Conservation (phyloP, 2,113 vertebrate genomes). For the Hyperopisus bebe region DNA sequence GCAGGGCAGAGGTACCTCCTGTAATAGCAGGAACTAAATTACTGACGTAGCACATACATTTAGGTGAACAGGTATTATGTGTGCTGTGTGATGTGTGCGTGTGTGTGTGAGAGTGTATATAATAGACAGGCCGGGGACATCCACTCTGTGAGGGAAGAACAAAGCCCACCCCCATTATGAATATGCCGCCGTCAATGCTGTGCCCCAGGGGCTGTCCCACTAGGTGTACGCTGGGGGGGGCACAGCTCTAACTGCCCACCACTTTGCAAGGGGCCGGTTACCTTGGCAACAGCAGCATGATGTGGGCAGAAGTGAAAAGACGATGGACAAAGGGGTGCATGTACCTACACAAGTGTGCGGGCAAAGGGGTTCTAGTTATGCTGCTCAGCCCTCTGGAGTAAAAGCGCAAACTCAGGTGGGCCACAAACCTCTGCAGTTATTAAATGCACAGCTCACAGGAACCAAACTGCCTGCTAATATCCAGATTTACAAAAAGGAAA, state of each 20-base stretch:
- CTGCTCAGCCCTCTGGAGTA: neutral
- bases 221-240: neutral
- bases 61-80: neutral
- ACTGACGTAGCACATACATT: neutral
- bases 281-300: neutral
- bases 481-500: neutral
- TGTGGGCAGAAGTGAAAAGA: neutral
- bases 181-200: neutral
- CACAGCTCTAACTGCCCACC: neutral
- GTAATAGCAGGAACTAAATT: neutral
- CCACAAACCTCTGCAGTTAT: neutral
- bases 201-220: neutral
- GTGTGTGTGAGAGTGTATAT: neutral
- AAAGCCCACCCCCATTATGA: neutral
- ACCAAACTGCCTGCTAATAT: neutral
- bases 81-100: no score
- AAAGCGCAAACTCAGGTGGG: neutral
- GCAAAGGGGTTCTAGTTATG: neutral
- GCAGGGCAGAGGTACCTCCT: no score
- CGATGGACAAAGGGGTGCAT: neutral
- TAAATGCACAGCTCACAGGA: neutral
- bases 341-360: neutral
- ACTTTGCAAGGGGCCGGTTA: neutral
- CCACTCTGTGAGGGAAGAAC: neutral
- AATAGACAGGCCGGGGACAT: neutral